Conservation (phyloP, 2,797 vertebrate genomes). For the Hylomyscus alleni region DNA sequence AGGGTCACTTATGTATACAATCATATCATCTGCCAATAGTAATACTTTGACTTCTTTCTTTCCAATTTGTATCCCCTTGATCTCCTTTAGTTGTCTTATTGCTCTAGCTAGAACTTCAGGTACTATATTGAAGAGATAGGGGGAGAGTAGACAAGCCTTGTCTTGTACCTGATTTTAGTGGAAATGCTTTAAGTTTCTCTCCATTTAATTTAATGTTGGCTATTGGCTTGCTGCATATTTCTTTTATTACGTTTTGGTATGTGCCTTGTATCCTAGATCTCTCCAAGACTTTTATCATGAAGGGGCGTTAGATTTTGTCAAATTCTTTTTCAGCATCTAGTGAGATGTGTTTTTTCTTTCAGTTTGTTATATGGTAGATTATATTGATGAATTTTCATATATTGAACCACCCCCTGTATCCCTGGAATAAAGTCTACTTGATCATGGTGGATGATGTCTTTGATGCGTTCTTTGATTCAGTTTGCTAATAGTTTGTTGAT, state of each 20-base stretch:
- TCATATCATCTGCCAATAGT: not conserved
- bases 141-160: not conserved
- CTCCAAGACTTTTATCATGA: not conserved
- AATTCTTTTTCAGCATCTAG: not conserved
- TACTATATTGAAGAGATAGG: not conserved
- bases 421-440: not conserved
- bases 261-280: not conserved
- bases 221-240: not conserved
- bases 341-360: not conserved
- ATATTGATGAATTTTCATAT: not conserved
- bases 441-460: not conserved
- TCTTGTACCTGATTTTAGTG: not conserved
- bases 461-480: not conserved
- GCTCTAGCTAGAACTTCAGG: not conserved
- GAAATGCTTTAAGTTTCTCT: not conserved
- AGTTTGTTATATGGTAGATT: not conserved
- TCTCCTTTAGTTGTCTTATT: not conserved
- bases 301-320: not conserved
- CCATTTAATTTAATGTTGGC: not conserved
- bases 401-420: not conserved
- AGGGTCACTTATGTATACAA: not conserved
- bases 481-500: not conserved
- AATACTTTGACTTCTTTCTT: not conserved
- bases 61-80: not conserved
- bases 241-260: not conserved